Conservation (phyloP, 2,113 vertebrate genomes). For the Hepsetus odoe region DNA sequence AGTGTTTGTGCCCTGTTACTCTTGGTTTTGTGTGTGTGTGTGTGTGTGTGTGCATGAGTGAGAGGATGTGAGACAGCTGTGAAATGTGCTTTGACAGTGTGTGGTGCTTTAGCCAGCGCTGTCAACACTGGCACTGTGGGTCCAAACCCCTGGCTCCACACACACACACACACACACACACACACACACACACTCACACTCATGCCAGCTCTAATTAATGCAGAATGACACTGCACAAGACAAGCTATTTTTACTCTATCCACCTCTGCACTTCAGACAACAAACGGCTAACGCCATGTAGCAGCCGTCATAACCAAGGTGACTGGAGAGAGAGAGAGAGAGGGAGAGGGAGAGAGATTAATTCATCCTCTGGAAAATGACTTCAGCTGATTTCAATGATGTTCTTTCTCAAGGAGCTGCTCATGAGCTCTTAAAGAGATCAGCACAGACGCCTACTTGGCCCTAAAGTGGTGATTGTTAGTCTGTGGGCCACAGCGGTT, state of each 20-base stretch:
- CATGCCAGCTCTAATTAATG: slow-evolving; percentile 62
- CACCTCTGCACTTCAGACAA: slow-evolving; percentile 27
- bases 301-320: slow-evolving; percentile 48
- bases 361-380: not conserved
- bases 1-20: too few species aligned
- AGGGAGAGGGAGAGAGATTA: not conserved
- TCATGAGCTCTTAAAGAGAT: not conserved
- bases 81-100: slow-evolving; percentile 50
- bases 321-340: slow-evolving; percentile 13
- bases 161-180: not conserved
- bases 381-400: slow-evolving; percentile 1
- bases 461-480: not conserved
- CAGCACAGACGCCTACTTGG: not conserved
- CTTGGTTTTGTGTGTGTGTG: slow-evolving; percentile 19
- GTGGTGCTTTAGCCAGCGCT: slow-evolving; percentile 41
- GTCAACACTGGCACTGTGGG: slow-evolving; percentile 46
- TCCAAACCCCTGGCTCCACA: slow-evolving; percentile 15
- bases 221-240: slow-evolving; percentile 59
- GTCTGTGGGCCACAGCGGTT: not conserved
- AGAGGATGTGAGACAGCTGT: slow-evolving; percentile 47
- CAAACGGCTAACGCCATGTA: slow-evolving; percentile 21
- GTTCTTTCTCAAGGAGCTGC: slow-evolving; percentile 11
- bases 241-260: slow-evolving; percentile 54
- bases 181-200: slow-evolving; percentile 26
- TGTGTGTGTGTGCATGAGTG: slow-evolving; percentile 27